Base-by-base conservation (phyloP, 30 jellyfish, hydroid and myxozoan genomes). In the Morbakka virulenta region DNA sequence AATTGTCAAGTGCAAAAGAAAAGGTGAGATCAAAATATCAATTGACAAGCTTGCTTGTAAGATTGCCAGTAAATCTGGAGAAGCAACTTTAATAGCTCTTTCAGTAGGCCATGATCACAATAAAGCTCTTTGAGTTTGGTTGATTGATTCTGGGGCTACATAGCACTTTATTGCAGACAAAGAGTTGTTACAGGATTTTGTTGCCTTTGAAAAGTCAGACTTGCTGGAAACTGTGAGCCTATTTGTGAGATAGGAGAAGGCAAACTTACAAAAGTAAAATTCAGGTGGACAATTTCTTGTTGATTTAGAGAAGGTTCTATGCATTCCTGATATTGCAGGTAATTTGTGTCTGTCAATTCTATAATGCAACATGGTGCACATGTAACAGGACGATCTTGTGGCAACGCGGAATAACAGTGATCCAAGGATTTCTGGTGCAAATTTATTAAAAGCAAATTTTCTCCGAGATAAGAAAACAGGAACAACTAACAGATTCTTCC, bases 281-380 rank as follows among this genome's bases (percentile, higher is more conserved):
- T n/a, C n/a, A 50, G 27, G 0, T 72, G 84, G 84, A 13, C 53
- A 72, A 72, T 23, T 72, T 50, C 62, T 72, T 36, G 84, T 72
- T 20, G 52, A 41, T 35, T 29, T 72, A 1, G 28, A 41, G n/a
- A n/a, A n/a, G n/a, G n/a, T n/a, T n/a, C n/a, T n/a, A n/a, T n/a
- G n/a, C n/a, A n/a, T n/a, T n/a, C n/a, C n/a, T n/a, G n/a, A n/a
- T n/a, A n/a, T n/a, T n/a, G n/a, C n/a, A n/a, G n/a, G n/a, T n/a
- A n/a, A n/a, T n/a, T n/a, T n/a, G n/a, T n/a, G n/a, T n/a, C n/a
- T n/a, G n/a, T n/a, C n/a, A n/a, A n/a, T n/a, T n/a, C n/a, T n/a
- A n/a, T n/a, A n/a, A n/a, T n/a, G n/a, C n/a, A n/a, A n/a, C n/a
- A n/a, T n/a, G n/a, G n/a, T n/a, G n/a, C n/a, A n/a, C 49, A 53